These are phyloP conservation scores for Bucorvus abyssinicus DNA, from an alignment of 2,797 vertebrate genomes.

Conservation along the genomic window DNA sequence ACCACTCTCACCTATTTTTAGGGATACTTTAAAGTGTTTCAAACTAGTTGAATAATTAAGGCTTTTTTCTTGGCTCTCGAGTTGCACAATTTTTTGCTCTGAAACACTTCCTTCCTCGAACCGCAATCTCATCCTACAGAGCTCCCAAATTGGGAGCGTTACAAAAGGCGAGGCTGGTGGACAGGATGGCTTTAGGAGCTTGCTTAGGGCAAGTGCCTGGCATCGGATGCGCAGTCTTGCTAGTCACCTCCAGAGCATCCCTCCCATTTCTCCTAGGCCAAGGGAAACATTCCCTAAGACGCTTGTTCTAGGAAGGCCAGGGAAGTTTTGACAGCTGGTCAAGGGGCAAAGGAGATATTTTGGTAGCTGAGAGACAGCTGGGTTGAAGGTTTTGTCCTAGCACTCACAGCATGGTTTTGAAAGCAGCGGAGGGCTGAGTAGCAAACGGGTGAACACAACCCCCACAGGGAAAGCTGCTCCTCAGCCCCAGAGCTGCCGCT, in stretches of 20 bases:
- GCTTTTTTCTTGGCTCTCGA: not conserved
- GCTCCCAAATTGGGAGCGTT: not conserved
- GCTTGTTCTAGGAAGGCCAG: not conserved
- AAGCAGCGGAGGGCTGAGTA: not conserved
- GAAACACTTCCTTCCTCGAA: not conserved
- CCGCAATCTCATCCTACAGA: not conserved
- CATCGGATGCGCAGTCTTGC: rapidly evolving
- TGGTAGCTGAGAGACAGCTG: slow-evolving; percentile 38
- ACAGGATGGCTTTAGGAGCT: not conserved
- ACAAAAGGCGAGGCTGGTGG: not conserved
- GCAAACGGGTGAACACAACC: slow-evolving; percentile 14
- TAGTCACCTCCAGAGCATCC: not conserved
- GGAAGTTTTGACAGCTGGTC: slow-evolving; percentile 50
- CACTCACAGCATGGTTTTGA: not conserved
- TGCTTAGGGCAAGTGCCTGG: not conserved
- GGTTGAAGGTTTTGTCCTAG: not conserved
- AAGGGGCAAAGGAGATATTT: slow-evolving; percentile 41
- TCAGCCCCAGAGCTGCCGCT: not conserved
- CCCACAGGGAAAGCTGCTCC: not conserved
- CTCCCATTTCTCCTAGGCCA: not conserved
- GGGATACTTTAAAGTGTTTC: slow-evolving; percentile 58
- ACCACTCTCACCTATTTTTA: slow-evolving; percentile 61
- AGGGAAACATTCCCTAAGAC: not conserved
- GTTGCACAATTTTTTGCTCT: not conserved
- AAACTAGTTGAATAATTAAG: slow-evolving; percentile 58